A percentile compares a stretch with the other conserved stretches of the same genome.
Conservation (phyloP, 2,888 invertebrate species). For the Eupithecia inturbata region DNA sequence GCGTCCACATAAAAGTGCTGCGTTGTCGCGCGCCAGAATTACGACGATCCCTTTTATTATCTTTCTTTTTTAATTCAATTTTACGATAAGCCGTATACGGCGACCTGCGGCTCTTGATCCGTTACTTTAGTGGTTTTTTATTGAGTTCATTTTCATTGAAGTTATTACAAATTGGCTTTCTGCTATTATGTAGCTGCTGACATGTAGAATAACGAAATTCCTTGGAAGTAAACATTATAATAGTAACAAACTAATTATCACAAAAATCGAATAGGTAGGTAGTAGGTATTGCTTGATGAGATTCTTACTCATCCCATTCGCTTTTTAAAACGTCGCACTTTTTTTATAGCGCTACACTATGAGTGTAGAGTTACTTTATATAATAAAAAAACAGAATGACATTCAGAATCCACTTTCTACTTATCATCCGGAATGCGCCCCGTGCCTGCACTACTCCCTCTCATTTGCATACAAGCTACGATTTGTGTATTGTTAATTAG, state of each 20-base stretch:
- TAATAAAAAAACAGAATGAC: conserved; percentile 20
- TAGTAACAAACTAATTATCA: not conserved
- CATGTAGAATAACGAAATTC: not conserved
- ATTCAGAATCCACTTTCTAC: conserved; percentile 47
- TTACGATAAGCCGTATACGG: conserved; percentile 74
- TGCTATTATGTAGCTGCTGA: not conserved
- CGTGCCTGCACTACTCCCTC: conserved; percentile 46
- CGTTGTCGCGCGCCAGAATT: conserved; percentile 83
- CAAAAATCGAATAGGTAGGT: not conserved
- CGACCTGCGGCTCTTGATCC: conserved; percentile 55
- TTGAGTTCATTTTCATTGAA: not conserved
- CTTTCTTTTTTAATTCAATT: conserved; percentile 82
- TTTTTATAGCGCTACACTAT: not conserved
- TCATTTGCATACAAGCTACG: conserved; percentile 84
- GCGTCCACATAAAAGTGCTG: conserved; percentile 78
- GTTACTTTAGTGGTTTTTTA: conserved; percentile 23
- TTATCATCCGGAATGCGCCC: conserved; percentile 38
- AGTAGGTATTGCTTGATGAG: too few relatives aligned
- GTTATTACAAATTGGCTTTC: not conserved
- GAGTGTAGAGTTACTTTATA: too few relatives aligned
- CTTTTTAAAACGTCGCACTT: not conserved
- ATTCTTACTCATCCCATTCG: not conserved
- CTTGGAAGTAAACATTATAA: not conserved
- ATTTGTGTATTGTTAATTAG: conserved; percentile 85
- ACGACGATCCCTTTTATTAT: conserved; percentile 81